Percentiles rank a stretch among this genome's conserved stretches.
phyloP scores from a whole-genome alignment of 2,888 invertebrate species.

The Eremobia ochroleuca region DNA sequence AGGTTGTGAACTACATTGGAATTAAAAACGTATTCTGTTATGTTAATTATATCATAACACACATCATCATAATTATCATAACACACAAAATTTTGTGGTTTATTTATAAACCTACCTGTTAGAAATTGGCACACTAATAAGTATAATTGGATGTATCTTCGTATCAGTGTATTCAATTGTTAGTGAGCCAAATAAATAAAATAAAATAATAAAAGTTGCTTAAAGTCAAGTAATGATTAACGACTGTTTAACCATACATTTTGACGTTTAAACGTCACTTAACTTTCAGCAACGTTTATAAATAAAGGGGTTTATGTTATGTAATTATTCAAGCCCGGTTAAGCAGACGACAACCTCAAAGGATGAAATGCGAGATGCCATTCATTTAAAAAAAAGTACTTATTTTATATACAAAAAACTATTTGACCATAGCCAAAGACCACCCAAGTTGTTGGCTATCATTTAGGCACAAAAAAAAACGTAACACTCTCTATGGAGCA shows the following conservation, averaged over 20 bases:
- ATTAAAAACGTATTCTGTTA: neutral
- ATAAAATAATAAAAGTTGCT: too few relatives aligned
- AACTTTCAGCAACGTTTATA: neutral
- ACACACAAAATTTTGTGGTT: neutral
- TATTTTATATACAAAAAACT: neutral
- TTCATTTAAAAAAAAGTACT: too few relatives aligned
- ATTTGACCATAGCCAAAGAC: slow-evolving; percentile 15
- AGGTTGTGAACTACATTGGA: neutral
- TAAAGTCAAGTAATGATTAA: too few relatives aligned
- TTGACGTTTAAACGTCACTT: neutral
- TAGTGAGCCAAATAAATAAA: too few relatives aligned
- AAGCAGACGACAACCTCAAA: too few relatives aligned
- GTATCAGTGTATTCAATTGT: too few relatives aligned
- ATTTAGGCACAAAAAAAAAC: slow-evolving; percentile 26
- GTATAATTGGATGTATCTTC: too few relatives aligned
- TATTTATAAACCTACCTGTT: too few relatives aligned
- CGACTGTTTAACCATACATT: neutral
- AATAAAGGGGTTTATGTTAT: neutral
- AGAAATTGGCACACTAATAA: too few relatives aligned
- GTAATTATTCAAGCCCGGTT: too few relatives aligned
- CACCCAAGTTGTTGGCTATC: slow-evolving; percentile 40
- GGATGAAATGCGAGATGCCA: too few relatives aligned
- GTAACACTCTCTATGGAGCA: slow-evolving; percentile 15
- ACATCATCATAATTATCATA: too few relatives aligned
- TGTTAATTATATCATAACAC: neutral